These are phyloP conservation scores for Donacobius atricapilla DNA, from an alignment of 2,113 vertebrate species.

Conservation along the genomic window DNA sequence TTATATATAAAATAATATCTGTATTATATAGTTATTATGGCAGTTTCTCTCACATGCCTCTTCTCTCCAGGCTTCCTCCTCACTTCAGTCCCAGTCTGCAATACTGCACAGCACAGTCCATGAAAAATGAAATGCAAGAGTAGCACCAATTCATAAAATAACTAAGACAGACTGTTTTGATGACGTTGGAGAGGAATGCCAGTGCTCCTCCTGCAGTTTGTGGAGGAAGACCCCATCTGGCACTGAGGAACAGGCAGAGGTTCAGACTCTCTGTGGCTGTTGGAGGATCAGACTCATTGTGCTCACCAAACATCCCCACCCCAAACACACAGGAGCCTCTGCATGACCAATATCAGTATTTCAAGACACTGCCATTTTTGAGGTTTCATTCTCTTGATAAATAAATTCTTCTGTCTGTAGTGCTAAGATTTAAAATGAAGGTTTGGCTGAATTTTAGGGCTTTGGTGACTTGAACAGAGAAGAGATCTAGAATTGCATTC, in stretches of 20 bases:
- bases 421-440: not conserved
- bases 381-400: not conserved
- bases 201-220: not conserved
- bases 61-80: not conserved
- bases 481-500: slow-evolving; percentile 33
- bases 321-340: not conserved
- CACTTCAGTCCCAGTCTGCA: not conserved
- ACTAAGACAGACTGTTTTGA: not conserved
- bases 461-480: not conserved
- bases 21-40: not conserved
- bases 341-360: not conserved
- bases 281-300: not conserved
- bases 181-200: not conserved
- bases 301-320: not conserved
- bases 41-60: not conserved
- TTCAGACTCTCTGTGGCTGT: not conserved
- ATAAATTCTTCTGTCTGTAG: not conserved
- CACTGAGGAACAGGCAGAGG: not conserved
- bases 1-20: not conserved
- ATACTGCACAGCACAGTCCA: not conserved
- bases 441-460: slow-evolving; percentile 18
- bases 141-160: not conserved
- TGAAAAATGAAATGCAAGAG: not conserved
- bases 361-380: not conserved
- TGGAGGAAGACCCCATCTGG: not conserved